Evolutionary conservation across 92 coral and sea anemone genomes (phyloP).

Genomic region (Epizoanthus rinbou): DNA sequence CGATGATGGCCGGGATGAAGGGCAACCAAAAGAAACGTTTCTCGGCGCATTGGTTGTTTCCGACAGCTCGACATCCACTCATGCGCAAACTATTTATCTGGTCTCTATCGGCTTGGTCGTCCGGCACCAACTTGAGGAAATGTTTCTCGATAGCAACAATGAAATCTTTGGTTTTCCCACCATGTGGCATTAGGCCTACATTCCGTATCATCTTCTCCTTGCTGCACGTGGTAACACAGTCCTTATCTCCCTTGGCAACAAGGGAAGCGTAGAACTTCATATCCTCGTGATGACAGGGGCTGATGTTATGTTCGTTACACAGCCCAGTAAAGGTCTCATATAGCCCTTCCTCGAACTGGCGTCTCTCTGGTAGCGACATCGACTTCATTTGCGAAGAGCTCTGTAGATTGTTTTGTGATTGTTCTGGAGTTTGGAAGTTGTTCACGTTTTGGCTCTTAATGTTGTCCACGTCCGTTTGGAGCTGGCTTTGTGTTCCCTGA

Average conservation of each 20-base stretch:
- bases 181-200: constrained; percentile 11
- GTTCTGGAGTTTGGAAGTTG: constrained; percentile 2
- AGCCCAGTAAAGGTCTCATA: constrained; percentile 27
- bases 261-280: constrained; percentile 13
- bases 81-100: not conserved
- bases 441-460: constrained; percentile 9
- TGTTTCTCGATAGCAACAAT: constrained; percentile 12
- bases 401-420: constrained; percentile 16
- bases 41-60: constrained; percentile 33
- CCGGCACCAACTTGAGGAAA: not conserved
- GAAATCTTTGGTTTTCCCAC: constrained; percentile 1
- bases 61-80: constrained; percentile 31
- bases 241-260: constrained; percentile 26
- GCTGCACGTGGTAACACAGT: constrained; percentile 34
- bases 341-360: constrained; percentile 4
- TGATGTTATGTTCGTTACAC: constrained; percentile 21
- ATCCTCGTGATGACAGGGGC: constrained; percentile 25
- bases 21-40: constrained; percentile 16
- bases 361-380: constrained; percentile 5
- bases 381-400: not conserved
- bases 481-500: constrained; percentile 30
- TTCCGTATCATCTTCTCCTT: constrained; percentile 29
- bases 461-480: constrained; percentile 8
- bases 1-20: constrained; percentile 15
- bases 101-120: not conserved